Percentiles rank a stretch among this genome's conserved stretches.
phyloP scores from a whole-genome alignment of 2,797 vertebrate genomes.

The Platyrinchus mystaceus region DNA sequence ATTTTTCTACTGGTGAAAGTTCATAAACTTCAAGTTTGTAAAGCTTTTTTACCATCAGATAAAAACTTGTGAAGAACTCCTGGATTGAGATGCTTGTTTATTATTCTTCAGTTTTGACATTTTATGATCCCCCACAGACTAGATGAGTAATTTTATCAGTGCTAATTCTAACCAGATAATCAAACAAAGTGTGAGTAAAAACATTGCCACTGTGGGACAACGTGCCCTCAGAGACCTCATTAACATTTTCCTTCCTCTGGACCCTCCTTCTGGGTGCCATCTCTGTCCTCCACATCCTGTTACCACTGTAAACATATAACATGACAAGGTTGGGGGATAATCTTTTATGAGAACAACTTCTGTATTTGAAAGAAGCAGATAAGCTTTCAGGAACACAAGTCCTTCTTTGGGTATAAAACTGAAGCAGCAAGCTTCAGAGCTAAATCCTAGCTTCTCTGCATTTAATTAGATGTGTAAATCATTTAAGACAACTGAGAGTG shows the following conservation, averaged over 20 bases:
- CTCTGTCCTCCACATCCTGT: background rate
- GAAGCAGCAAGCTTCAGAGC: background rate
- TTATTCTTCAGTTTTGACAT: conserved; percentile 1
- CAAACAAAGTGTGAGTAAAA: background rate
- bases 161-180: background rate
- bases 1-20: background rate
- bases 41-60: background rate
- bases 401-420: conserved; percentile 12
- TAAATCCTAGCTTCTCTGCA: background rate
- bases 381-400: background rate
- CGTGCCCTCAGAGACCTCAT: background rate
- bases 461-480: conserved; percentile 55
- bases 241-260: background rate
- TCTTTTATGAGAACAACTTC: background rate
- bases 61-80: background rate
- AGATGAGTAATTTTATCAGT: background rate
- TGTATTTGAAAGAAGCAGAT: conserved; percentile 16
- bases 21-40: background rate
- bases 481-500: conserved; percentile 9
- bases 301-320: background rate
- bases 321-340: background rate
- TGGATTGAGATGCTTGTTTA: background rate
- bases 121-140: background rate
- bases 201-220: background rate
- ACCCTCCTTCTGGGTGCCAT: background rate